These are phyloP conservation scores for Argyrosomus regius DNA, from an alignment of 2,797 vertebrate genomes.

Conservation along the genomic window DNA sequence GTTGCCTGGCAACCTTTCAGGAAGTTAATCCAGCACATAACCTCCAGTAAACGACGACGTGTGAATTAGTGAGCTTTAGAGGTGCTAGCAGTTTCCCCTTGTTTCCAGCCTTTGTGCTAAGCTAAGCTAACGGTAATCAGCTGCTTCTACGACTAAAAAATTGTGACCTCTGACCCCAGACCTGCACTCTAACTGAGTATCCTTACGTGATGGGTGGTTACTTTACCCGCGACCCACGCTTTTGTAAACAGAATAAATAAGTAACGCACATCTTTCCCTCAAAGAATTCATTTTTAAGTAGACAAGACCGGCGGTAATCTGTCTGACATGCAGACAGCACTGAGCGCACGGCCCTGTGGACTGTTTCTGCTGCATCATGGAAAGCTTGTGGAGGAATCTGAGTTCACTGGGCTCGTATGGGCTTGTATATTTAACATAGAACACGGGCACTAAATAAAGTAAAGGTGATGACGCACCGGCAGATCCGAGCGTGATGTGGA, in stretches of 20 bases:
- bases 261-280: not conserved
- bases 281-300: not conserved
- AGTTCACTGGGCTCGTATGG: constrained; percentile 22
- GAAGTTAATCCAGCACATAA: not conserved
- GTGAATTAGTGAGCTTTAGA: constrained; percentile 1
- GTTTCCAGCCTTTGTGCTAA: constrained; percentile 1
- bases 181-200: not conserved
- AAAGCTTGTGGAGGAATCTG: constrained; percentile 50
- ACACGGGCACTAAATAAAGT: constrained; percentile 44
- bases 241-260: not conserved
- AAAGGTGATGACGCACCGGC: constrained; percentile 37
- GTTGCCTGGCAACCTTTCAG: not conserved
- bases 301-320: not conserved
- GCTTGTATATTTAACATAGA: constrained; percentile 64
- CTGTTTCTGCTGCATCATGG: constrained; percentile 62
- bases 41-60: not conserved
- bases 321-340: not conserved
- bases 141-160: not conserved
- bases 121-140: not conserved
- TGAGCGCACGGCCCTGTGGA: not conserved
- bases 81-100: not conserved
- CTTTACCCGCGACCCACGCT: too few species aligned
- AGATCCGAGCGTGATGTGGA: constrained; percentile 5
- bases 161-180: not conserved
- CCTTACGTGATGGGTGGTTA: too few species aligned